These are phyloP conservation scores for Oxyura jamaicensis DNA, from an alignment of 2,113 vertebrate genomes.

Conservation along the genomic window DNA sequence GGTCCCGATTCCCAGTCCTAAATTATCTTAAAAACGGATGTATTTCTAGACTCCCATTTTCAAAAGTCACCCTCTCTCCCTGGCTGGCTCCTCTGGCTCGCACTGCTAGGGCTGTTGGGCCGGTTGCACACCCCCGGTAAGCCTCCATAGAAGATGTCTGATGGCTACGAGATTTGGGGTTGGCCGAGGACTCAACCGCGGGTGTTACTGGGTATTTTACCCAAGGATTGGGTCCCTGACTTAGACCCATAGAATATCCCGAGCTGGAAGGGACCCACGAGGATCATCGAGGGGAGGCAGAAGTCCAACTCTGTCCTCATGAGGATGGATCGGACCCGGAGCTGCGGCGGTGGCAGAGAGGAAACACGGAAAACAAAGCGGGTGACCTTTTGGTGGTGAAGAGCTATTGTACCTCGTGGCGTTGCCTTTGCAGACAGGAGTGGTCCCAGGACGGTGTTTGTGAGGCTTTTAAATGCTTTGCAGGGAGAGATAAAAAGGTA, in stretches of 20 bases:
- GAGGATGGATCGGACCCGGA: fast-evolving
- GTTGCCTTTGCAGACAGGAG: background rate
- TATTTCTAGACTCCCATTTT: background rate
- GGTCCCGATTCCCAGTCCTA: background rate
- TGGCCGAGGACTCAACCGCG: background rate
- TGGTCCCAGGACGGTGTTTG: background rate
- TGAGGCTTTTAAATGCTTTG: background rate
- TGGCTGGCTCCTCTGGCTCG: background rate
- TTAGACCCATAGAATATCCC: background rate
- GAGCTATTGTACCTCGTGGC: background rate
- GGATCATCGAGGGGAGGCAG: background rate
- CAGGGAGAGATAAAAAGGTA: background rate
- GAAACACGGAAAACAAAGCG: background rate
- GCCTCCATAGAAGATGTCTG: background rate
- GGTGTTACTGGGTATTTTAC: background rate
- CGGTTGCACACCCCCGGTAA: background rate
- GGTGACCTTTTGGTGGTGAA: background rate
- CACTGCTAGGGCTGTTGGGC: background rate
- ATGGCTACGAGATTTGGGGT: background rate
- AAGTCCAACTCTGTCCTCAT: fast-evolving
- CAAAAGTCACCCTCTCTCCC: background rate
- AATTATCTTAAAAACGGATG: background rate
- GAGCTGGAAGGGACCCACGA: too few species aligned
- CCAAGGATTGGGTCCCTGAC: background rate
- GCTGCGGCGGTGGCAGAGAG: background rate